phyloP scores from a whole-genome alignment of 1,140 invertebrate genomes.

The Hermatobates lingyangjiaoensis region DNA sequence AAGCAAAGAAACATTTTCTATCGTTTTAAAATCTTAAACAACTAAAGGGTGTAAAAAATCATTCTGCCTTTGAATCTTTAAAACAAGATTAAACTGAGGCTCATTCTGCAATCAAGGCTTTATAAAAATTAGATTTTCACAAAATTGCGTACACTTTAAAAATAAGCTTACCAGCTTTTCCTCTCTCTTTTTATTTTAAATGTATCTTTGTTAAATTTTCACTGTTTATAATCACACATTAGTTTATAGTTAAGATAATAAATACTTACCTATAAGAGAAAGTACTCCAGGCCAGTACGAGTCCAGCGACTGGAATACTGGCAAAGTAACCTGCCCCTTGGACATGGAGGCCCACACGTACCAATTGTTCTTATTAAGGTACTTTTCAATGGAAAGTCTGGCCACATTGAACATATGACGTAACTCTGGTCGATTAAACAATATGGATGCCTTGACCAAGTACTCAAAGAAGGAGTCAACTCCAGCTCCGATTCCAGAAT shows the following conservation, averaged over 20 bases:
- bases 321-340: conserved; percentile 83
- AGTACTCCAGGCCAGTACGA: conserved; percentile 96
- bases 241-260: neutral
- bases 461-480: conserved; percentile 99
- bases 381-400: conserved; percentile 52
- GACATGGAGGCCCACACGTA: conserved; percentile 93
- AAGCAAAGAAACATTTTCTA: no score
- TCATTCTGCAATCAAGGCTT: no score
- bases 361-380: conserved; percentile 85
- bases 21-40: no score
- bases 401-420: conserved; percentile 82
- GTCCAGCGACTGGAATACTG: conserved; percentile 94
- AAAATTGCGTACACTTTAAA: no score
- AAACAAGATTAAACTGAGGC: no score
- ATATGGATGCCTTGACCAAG: conserved; percentile 62
- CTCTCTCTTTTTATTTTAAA: no score
- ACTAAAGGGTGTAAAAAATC: no score
- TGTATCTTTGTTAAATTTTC: no score
- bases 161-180: no score
- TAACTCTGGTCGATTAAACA: conserved; percentile 65
- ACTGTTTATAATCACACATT: no score
- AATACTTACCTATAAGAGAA: conserved; percentile 54
- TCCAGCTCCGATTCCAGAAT: conserved; percentile 81
- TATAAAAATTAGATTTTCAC: no score
- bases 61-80: no score